Evolutionary conservation across 1,140 invertebrate species (phyloP).

Genomic region (Frieseomelitta varia): DNA sequence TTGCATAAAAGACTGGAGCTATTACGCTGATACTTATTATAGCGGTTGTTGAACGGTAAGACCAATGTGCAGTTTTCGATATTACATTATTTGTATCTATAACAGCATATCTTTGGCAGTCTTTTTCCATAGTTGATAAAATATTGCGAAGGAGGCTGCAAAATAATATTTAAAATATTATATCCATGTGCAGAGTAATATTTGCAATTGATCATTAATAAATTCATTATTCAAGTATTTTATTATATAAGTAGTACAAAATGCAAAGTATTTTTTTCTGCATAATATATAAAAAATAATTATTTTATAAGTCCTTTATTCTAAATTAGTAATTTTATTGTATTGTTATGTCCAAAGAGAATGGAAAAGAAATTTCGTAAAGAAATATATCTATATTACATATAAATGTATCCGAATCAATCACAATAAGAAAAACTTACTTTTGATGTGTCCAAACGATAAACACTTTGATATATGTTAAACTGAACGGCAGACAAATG

Average conservation of each 20-base stretch:
- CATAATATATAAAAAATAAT: no score
- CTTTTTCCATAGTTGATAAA: conserved; percentile 36
- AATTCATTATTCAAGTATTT: not conserved
- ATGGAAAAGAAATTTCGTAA: no score
- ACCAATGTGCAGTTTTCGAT: conserved; percentile 18
- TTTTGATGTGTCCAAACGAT: conserved; percentile 12
- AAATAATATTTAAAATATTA: not conserved
- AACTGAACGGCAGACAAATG: conserved; percentile 18
- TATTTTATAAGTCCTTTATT: not conserved
- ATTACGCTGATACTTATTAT: not conserved
- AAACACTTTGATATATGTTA: conserved; percentile 44
- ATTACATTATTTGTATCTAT: conserved; percentile 13
- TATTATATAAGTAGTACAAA: no score
- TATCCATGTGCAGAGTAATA: not conserved
- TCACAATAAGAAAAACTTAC: conserved; percentile 21
- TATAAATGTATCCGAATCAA: not conserved
- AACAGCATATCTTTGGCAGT: conserved; percentile 25
- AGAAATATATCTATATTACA: no score
- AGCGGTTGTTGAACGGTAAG: conserved; percentile 28
- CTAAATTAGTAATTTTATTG: no score
- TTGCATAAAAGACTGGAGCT: not conserved
- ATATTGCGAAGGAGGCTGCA: conserved; percentile 39
- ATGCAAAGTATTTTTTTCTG: no score
- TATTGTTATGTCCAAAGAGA: no score
- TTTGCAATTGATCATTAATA: not conserved